phyloP scores from a whole-genome alignment of 1,140 invertebrate species.

The Lerema accius region DNA sequence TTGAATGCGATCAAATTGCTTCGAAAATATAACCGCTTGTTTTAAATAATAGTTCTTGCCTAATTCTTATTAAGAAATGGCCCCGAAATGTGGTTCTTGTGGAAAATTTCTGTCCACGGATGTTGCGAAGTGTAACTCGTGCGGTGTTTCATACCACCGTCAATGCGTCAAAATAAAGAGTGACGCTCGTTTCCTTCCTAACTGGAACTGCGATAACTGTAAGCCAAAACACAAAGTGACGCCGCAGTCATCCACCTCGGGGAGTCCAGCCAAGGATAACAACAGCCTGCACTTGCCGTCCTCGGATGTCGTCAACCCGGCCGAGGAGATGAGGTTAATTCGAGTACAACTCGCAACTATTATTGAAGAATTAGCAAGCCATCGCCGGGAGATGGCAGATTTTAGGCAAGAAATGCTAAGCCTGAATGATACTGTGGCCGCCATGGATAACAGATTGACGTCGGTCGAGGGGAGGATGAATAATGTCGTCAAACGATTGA shows the following conservation, averaged over 20 bases:
- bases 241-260: neutral
- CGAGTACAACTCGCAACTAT: neutral
- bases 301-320: neutral
- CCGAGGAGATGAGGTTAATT: neutral
- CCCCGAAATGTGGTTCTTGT: neutral
- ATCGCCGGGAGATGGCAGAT: neutral
- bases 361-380: neutral
- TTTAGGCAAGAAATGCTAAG: neutral
- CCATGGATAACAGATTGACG: neutral
- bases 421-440: neutral
- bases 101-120: neutral
- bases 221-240: neutral
- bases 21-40: no score
- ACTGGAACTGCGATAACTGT: neutral
- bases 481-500: neutral
- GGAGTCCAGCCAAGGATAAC: neutral
- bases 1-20: no score
- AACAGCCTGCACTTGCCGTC: neutral
- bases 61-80: neutral
- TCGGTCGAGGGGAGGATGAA: neutral
- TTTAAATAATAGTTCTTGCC: no score
- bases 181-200: neutral
- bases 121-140: neutral
- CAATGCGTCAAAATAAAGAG: neutral
- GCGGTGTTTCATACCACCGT: neutral